A percentile compares a stretch with the other conserved stretches of the same genome.
These are phyloP conservation scores for Heliconius congener DNA, from an alignment of 1,140 invertebrate species.

Conservation along the genomic window DNA sequence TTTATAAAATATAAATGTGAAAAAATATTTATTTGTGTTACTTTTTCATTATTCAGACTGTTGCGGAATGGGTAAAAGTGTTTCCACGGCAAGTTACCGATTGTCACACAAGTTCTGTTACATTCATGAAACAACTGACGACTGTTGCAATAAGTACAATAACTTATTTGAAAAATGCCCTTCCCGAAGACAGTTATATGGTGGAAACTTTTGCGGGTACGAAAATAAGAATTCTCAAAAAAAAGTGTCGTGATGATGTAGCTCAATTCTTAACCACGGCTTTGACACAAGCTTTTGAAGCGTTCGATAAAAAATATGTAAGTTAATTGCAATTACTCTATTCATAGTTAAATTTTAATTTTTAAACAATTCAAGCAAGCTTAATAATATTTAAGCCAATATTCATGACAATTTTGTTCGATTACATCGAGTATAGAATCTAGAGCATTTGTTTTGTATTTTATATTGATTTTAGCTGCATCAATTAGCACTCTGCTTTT, in stretches of 20 bases:
- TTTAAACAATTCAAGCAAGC: too few species aligned
- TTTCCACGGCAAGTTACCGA: slow-evolving; percentile 60
- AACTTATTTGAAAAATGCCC: slow-evolving; percentile 61
- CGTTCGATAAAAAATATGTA: slow-evolving; percentile 71
- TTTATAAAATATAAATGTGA: neutral
- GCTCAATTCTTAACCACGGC: slow-evolving; percentile 66
- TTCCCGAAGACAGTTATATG: slow-evolving; percentile 59
- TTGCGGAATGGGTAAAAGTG: slow-evolving; percentile 60
- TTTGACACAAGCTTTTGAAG: slow-evolving; percentile 61
- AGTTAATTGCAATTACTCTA: neutral
- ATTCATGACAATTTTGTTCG: too few species aligned
- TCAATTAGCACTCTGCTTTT: slow-evolving; percentile 65
- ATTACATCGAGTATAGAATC: too few species aligned
- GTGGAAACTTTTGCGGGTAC: slow-evolving; percentile 57
- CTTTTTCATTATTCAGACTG: slow-evolving; percentile 42
- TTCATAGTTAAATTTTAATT: neutral
- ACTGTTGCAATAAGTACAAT: slow-evolving; percentile 64
- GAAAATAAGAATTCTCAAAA: slow-evolving; percentile 60
- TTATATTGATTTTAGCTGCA: slow-evolving; percentile 49
- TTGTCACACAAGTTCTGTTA: slow-evolving; percentile 65
- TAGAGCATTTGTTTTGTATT: neutral
- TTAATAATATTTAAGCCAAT: too few species aligned
- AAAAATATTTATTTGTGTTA: neutral
- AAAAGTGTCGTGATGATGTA: slow-evolving; percentile 57
- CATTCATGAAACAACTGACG: slow-evolving; percentile 71